These are phyloP conservation scores for Varanus salvator DNA, from an alignment of 2,113 vertebrate species.

Conservation along the genomic window DNA sequence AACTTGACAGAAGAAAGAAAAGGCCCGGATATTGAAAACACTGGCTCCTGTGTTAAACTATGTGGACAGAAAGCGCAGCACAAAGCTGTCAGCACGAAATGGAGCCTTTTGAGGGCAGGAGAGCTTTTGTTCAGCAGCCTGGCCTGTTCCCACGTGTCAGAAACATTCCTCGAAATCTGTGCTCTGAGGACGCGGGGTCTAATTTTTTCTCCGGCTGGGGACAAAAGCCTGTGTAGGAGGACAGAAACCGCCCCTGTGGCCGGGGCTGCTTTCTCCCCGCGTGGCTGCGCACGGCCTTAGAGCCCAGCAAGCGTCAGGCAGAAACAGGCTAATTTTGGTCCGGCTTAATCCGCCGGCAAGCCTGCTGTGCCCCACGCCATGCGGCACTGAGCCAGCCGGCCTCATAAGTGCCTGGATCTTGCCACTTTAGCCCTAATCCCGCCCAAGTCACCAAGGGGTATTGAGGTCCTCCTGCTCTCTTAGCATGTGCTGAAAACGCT, in stretches of 20 bases:
- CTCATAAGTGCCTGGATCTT: neutral
- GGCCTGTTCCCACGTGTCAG: neutral
- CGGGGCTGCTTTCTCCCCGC: neutral
- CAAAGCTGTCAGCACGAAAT: neutral
- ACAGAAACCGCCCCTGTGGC: neutral
- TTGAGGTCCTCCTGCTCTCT: neutral
- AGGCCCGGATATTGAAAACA: neutral
- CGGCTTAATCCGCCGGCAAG: neutral
- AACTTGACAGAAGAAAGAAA: neutral
- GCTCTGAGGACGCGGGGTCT: neutral
- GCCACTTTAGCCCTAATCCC: neutral
- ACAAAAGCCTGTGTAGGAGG: neutral
- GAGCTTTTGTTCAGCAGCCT: neutral
- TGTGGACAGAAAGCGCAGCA: neutral
- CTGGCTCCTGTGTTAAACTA: neutral
- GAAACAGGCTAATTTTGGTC: neutral
- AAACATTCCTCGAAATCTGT: neutral
- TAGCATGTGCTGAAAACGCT: neutral
- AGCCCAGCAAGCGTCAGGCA: neutral
- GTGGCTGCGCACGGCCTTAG: neutral
- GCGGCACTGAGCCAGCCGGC: neutral
- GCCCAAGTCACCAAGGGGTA: neutral
- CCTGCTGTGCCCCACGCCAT: neutral
- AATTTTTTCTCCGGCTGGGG: neutral
- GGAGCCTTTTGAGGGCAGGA: neutral